Evolutionary conservation across 2,113 vertebrate genomes (phyloP).

Genomic region (Scomber scombrus): DNA sequence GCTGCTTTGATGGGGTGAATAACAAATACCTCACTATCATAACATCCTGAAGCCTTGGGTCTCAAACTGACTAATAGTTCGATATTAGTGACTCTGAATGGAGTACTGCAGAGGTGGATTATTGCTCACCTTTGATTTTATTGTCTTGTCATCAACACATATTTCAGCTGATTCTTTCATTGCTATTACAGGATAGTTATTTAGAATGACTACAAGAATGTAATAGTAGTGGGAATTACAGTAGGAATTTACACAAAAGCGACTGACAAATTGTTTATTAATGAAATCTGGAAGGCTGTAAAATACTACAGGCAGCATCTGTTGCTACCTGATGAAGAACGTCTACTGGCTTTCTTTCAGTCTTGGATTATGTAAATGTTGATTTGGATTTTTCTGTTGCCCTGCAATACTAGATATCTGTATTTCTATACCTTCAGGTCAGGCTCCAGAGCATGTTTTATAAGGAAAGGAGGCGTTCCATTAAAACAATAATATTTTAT

Average conservation of each 20-base stretch:
- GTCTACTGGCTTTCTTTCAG: neutral
- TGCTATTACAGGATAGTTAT: neutral
- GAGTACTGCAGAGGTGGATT: neutral
- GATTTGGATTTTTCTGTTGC: neutral
- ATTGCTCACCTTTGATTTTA: neutral
- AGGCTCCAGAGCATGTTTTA: too few relatives aligned
- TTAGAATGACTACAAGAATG: neutral
- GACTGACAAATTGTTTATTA: neutral
- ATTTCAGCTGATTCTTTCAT: neutral
- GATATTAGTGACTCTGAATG: neutral
- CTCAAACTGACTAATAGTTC: neutral
- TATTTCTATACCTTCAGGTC: too few relatives aligned
- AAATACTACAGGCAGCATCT: too few relatives aligned
- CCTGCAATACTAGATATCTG: neutral
- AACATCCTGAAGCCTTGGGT: neutral
- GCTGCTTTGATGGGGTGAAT: neutral
- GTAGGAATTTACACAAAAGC: neutral
- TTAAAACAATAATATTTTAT: too few relatives aligned
- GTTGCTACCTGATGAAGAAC: neutral
- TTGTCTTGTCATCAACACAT: neutral
- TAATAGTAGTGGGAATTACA: neutral
- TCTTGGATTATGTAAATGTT: neutral
- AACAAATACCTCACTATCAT: too few relatives aligned
- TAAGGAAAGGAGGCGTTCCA: too few relatives aligned
- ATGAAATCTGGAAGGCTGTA: neutral